phyloP scores from a whole-genome alignment of 2,113 vertebrate genomes.

The Fulmarus glacialis region DNA sequence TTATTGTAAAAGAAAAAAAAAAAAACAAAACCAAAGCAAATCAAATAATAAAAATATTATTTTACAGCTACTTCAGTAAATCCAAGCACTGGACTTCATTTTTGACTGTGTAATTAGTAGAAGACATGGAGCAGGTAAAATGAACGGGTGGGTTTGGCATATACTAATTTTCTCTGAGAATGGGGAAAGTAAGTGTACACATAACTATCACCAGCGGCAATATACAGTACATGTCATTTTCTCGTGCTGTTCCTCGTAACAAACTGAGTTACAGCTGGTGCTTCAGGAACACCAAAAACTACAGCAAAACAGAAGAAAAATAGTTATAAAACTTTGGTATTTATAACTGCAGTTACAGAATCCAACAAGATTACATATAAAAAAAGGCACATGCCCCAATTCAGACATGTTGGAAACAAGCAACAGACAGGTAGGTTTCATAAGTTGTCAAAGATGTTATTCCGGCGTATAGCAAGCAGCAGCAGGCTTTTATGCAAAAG shows the following conservation, averaged over 20 bases:
- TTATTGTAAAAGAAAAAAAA: not conserved
- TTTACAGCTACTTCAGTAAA: slow-evolving; percentile 47
- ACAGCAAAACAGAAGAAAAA: slow-evolving; percentile 72
- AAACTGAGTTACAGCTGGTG: slow-evolving; percentile 69
- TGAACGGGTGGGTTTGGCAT: not conserved
- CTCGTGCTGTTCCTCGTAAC: slow-evolving; percentile 65
- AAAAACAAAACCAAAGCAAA: not conserved
- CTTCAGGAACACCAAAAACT: slow-evolving; percentile 66
- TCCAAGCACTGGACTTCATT: slow-evolving; percentile 41
- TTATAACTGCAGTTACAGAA: slow-evolving; percentile 69
- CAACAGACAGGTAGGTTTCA: slow-evolving; percentile 74
- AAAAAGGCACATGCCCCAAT: slow-evolving; percentile 80
- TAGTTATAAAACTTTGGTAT: slow-evolving; percentile 62
- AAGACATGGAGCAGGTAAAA: slow-evolving; percentile 21
- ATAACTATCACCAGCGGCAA: slow-evolving; percentile 50
- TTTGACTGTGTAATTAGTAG: slow-evolving; percentile 26
- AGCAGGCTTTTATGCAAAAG: slow-evolving; percentile 91
- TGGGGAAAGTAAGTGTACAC: slow-evolving; percentile 25
- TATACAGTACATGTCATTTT: slow-evolving; percentile 70
- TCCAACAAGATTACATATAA: slow-evolving; percentile 76
- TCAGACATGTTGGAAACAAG: slow-evolving; percentile 74
- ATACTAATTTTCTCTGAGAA: slow-evolving; percentile 46
- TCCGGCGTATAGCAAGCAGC: slow-evolving; percentile 87
- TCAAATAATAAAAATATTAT: slow-evolving; percentile 54
- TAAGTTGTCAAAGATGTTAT: slow-evolving; percentile 83